phyloP scores from a whole-genome alignment of 1,140 invertebrate species.

The Drosophila kurseongensis region DNA sequence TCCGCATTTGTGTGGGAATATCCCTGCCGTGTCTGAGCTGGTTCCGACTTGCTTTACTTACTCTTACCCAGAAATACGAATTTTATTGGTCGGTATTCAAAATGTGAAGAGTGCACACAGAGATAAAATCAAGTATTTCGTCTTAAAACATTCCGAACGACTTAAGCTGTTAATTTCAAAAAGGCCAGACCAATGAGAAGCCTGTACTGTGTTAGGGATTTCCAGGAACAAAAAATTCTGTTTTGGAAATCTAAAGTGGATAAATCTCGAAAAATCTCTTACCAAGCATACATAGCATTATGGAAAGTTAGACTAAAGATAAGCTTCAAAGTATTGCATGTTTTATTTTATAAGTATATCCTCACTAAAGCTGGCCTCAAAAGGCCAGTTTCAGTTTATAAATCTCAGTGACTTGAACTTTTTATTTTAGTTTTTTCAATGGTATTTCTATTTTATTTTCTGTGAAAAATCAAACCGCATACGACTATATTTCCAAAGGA shows the following conservation, averaged over 20 bases:
- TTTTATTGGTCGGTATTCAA: background rate
- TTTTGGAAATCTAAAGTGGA: background rate
- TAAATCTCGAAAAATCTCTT: background rate
- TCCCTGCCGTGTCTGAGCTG: constrained; percentile 6
- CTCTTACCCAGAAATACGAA: constrained; percentile 6
- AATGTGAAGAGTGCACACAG: constrained; percentile 19
- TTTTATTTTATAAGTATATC: background rate
- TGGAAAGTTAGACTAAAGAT: too few relatives aligned
- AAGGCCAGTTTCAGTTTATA: background rate
- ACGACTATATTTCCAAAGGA: too few relatives aligned
- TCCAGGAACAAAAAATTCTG: background rate
- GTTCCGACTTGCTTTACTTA: constrained; percentile 14
- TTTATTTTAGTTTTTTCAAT: background rate
- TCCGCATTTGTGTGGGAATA: constrained; percentile 1
- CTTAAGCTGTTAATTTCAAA: constrained; percentile 1
- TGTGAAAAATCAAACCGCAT: background rate
- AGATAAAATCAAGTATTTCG: constrained; percentile 2
- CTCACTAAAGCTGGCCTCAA: background rate
- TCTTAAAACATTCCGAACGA: background rate
- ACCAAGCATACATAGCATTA: background rate
- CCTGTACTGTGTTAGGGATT: background rate
- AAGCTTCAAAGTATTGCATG: too few relatives aligned
- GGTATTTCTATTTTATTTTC: background rate
- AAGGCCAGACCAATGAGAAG: background rate
- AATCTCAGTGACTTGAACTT: too few relatives aligned